Evolutionary conservation across 1,140 invertebrate genomes (phyloP).

Genomic region (Temnothorax nylanderi): DNA sequence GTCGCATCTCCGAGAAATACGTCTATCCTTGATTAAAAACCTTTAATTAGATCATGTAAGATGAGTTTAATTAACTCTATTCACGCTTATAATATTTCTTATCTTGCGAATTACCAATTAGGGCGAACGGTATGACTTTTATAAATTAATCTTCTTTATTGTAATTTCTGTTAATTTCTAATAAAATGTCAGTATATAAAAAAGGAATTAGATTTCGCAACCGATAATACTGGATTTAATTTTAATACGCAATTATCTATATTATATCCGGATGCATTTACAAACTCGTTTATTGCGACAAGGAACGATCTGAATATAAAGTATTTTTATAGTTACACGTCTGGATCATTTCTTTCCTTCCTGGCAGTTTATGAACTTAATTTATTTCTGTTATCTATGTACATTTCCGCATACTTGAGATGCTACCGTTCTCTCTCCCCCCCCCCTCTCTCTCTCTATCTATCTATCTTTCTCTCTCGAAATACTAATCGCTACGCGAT

Average conservation of each 20-base stretch:
- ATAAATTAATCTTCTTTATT: not conserved
- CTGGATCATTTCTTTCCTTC: not conserved
- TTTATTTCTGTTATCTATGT: conserved; percentile 34
- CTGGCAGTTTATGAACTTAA: conserved; percentile 29
- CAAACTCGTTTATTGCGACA: conserved; percentile 21
- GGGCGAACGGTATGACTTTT: not conserved
- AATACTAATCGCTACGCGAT: conserved; percentile 34
- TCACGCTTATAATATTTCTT: not conserved
- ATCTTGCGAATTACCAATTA: not conserved
- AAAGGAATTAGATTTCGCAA: not conserved
- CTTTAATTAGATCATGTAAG: not conserved
- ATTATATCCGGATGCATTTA: not conserved
- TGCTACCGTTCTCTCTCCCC: not conserved
- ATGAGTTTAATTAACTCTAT: not conserved
- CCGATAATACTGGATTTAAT: not conserved
- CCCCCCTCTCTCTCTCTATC: too few species aligned
- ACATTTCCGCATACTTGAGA: conserved; percentile 32
- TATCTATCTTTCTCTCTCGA: not conserved
- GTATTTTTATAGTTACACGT: not conserved
- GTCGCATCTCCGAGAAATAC: not conserved
- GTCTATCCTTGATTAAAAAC: conserved; percentile 13
- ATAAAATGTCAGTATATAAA: not conserved
- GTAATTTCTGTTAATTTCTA: conserved; percentile 6
- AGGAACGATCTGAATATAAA: not conserved
- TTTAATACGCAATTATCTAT: not conserved